These are phyloP conservation scores for Centroberyx gerrardi DNA, from an alignment of 2,797 vertebrate genomes.

Conservation along the genomic window DNA sequence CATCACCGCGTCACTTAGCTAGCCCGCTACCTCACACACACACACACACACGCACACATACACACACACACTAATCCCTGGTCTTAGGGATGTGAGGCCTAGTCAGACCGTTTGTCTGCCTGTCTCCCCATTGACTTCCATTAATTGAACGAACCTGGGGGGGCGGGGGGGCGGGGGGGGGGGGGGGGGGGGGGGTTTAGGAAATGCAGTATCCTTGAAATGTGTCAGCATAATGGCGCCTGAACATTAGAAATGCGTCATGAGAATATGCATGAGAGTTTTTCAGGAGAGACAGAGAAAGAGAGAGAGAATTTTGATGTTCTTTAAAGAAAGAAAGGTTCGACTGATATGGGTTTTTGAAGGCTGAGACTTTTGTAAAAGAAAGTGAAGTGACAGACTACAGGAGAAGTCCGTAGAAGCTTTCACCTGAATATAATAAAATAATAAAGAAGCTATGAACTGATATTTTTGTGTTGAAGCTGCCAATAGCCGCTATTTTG, in stretches of 20 bases:
- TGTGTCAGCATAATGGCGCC: conserved; percentile 28
- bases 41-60: conserved; percentile 14
- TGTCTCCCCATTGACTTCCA: conserved; percentile 19
- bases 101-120: conserved; percentile 36
- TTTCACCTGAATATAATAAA: no score
- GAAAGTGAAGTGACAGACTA: no score
- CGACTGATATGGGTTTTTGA: no score
- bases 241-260: conserved; percentile 10
- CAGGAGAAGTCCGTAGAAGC: no score
- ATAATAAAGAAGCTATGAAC: no score
- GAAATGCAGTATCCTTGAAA: conserved; percentile 35
- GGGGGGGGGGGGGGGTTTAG: background rate
- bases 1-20: conserved; percentile 76
- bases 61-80: conserved; percentile 40
- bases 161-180: no score
- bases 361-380: no score
- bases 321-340: background rate
- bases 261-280: background rate
- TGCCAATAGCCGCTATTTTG: no score
- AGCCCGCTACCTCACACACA: conserved; percentile 58
- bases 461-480: no score
- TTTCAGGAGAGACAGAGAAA: background rate
- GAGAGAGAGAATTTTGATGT: background rate
- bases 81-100: conserved; percentile 47
- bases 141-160: conserved; percentile 20